Evolutionary conservation across 2,797 vertebrate species (phyloP).

Genomic region (Squalus acanthias): DNA sequence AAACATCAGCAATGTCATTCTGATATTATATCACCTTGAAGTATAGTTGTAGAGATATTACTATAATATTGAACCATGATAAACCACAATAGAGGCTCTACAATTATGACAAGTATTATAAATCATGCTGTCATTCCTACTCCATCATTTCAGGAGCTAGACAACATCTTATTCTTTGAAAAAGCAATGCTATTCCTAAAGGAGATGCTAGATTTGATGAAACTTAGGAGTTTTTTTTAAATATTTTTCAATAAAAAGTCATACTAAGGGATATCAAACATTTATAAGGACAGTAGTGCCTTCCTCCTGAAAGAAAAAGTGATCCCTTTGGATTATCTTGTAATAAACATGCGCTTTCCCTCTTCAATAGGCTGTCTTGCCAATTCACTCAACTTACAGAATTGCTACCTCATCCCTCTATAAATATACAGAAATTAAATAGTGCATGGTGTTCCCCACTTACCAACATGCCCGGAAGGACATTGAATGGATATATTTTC

Average conservation of each 20-base stretch:
- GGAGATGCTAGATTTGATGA: constrained; percentile 31
- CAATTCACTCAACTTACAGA: constrained; percentile 25
- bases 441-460: neutral
- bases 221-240: neutral
- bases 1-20: constrained; percentile 34
- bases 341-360: neutral
- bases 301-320: neutral
- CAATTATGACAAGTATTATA: constrained; percentile 38
- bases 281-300: neutral
- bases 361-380: neutral
- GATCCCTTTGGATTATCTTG: neutral
- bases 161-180: constrained; percentile 32
- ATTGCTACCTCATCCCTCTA: neutral
- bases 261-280: constrained; percentile 7
- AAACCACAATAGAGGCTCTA: constrained; percentile 34
- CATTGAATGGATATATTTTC: neutral
- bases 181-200: constrained; percentile 5
- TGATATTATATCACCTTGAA: constrained; percentile 37
- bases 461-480: neutral
- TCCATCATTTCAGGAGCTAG: constrained; percentile 29
- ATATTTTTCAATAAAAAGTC: constrained; percentile 34
- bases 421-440: neutral
- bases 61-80: constrained; percentile 38
- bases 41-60: constrained; percentile 37
- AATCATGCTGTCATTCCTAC: constrained; percentile 36